Percentiles rank a stretch among this genome's conserved stretches.
Evolutionary conservation across 2,797 vertebrate genomes (phyloP).

Genomic region (Mormyrus hasselquistii): DNA sequence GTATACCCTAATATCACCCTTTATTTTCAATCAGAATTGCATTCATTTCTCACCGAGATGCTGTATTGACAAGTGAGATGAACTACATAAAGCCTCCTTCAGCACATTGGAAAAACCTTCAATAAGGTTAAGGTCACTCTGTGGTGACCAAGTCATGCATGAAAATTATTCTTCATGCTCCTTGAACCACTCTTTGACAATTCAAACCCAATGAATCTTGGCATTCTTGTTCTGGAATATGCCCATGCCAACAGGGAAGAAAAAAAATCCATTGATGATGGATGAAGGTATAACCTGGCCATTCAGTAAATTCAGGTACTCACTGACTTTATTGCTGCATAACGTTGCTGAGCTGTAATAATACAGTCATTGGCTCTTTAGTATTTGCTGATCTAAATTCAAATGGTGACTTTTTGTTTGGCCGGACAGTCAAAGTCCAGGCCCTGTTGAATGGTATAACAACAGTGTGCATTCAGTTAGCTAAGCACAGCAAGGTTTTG

Average conservation of each 20-base stretch:
- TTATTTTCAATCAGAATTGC: neutral
- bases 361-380: neutral
- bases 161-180: too few relatives aligned
- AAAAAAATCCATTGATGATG: too few relatives aligned
- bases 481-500: neutral
- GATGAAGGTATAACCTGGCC: too few relatives aligned
- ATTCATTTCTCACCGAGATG: neutral
- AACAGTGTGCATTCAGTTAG: neutral
- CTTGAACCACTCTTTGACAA: too few relatives aligned
- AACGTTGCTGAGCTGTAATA: neutral
- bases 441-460: neutral
- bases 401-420: too few relatives aligned
- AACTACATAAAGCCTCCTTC: neutral
- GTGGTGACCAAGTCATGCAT: too few relatives aligned
- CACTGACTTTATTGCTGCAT: neutral
- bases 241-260: too few relatives aligned
- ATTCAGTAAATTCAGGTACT: too few relatives aligned
- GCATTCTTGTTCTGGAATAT: too few relatives aligned
- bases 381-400: neutral
- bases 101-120: too few relatives aligned
- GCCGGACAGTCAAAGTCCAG: neutral
- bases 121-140: too few relatives aligned
- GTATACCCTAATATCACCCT: neutral
- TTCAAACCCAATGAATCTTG: too few relatives aligned
- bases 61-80: neutral